Evolutionary conservation across 2,113 vertebrate genomes (phyloP).

Genomic region (Crotalus tigris): DNA sequence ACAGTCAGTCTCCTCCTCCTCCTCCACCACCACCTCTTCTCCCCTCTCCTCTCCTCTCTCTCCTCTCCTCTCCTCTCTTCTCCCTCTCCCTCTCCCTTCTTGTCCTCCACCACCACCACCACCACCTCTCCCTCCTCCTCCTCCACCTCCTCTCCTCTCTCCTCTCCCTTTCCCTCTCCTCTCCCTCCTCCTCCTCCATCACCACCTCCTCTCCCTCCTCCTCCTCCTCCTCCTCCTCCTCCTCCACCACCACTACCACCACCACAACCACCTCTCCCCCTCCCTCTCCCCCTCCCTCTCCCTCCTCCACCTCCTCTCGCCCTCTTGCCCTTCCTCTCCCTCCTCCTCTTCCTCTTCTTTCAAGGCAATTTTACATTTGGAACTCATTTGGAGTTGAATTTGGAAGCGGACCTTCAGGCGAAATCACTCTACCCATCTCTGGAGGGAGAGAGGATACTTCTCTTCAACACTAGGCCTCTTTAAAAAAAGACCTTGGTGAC

Average conservation of each 20-base stretch:
- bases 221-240: too few relatives aligned
- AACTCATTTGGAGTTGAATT: not conserved
- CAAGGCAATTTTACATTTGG: not conserved
- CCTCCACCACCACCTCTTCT: fast-evolving
- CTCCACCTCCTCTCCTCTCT: not conserved
- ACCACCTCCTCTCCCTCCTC: too few relatives aligned
- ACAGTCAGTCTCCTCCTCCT: not conserved
- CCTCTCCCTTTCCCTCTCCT: too few relatives aligned
- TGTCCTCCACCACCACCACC: too few relatives aligned
- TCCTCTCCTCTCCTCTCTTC: not conserved
- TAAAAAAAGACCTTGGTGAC: not conserved
- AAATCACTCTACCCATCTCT: not conserved
- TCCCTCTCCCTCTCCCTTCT: not conserved
- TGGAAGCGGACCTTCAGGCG: not conserved
- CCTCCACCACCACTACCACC: too few relatives aligned
- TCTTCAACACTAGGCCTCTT: not conserved
- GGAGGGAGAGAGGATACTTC: not conserved
- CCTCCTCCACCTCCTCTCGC: not conserved
- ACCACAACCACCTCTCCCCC: not conserved
- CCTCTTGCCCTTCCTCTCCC: not conserved
- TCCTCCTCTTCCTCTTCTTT: not conserved
- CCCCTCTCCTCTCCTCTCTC: too few relatives aligned
- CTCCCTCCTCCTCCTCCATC: too few relatives aligned
- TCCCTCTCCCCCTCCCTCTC: not conserved
- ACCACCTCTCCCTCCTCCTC: too few relatives aligned